Percentiles rank a stretch among this genome's conserved stretches.
Evolutionary conservation across 1,140 invertebrate species (phyloP).

Genomic region (Bombus sibiricus): DNA sequence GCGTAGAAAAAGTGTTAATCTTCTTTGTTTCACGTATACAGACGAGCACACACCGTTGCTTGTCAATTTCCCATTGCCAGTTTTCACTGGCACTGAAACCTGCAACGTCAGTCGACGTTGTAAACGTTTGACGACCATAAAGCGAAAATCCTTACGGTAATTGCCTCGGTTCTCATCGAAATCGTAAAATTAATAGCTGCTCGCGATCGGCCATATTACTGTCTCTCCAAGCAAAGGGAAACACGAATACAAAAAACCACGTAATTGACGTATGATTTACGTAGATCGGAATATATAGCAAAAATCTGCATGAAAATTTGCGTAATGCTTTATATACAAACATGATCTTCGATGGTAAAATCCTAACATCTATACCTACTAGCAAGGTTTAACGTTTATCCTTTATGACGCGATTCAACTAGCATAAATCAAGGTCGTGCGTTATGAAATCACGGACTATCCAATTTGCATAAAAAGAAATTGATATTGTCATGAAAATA

Average conservation of each 20-base stretch:
- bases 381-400: not conserved
- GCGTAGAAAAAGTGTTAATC: conserved; percentile 67
- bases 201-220: not conserved
- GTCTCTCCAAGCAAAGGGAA: not conserved
- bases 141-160: not conserved
- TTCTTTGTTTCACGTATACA: conserved; percentile 69
- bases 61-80: conserved; percentile 72
- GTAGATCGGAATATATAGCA: not conserved
- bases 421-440: conserved; percentile 18
- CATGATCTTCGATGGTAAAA: not conserved
- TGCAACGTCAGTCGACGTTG: not conserved
- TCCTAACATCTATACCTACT: not conserved
- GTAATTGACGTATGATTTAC: not conserved
- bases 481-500: not conserved
- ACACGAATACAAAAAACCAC: not conserved
- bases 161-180: not conserved
- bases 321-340: not conserved
- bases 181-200: not conserved
- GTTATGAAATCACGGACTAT: not conserved
- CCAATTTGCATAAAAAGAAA: not conserved
- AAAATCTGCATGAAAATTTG: not conserved
- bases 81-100: conserved; percentile 44
- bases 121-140: conserved; percentile 28
- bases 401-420: conserved; percentile 14
- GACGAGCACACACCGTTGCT: conserved; percentile 61